Percentiles rank a stretch among this genome's conserved stretches.
Evolutionary conservation across 1,140 invertebrate genomes (phyloP).

Genomic region (Drosophila navojoa): DNA sequence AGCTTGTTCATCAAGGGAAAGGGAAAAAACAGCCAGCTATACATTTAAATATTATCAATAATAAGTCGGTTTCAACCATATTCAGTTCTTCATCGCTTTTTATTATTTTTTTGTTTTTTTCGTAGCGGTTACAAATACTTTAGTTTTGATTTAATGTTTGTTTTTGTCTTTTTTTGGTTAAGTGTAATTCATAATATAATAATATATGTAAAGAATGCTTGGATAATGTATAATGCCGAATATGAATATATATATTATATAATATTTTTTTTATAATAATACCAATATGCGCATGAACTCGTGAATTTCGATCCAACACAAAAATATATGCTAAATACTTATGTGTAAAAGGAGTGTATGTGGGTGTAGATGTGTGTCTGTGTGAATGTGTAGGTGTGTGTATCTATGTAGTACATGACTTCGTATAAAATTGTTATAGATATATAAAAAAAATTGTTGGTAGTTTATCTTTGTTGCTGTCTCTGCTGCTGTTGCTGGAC

Average conservation of each 20-base stretch:
- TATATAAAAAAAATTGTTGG: constrained; percentile 26
- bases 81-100: constrained; percentile 76
- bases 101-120: constrained; percentile 40
- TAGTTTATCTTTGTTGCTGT: constrained; percentile 46
- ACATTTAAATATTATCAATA: neutral
- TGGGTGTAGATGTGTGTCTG: neutral
- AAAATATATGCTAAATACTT: constrained; percentile 46
- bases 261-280: constrained; percentile 35
- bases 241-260: constrained; percentile 37
- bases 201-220: constrained; percentile 56
- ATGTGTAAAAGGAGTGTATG: constrained; percentile 35
- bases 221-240: constrained; percentile 57
- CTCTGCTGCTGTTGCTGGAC: constrained; percentile 9
- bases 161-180: constrained; percentile 16
- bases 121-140: constrained; percentile 72
- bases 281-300: constrained; percentile 64
- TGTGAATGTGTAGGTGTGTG: constrained; percentile 5
- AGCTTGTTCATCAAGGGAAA: too few species aligned
- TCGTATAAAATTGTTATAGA: constrained; percentile 50
- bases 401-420: constrained; percentile 24
- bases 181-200: constrained; percentile 46
- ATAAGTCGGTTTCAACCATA: constrained; percentile 11
- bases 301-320: constrained; percentile 69
- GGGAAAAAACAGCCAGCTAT: neutral
- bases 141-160: constrained; percentile 21